Evolutionary conservation across 2,888 invertebrate species (phyloP).

Genomic region (Patella depressa): DNA sequence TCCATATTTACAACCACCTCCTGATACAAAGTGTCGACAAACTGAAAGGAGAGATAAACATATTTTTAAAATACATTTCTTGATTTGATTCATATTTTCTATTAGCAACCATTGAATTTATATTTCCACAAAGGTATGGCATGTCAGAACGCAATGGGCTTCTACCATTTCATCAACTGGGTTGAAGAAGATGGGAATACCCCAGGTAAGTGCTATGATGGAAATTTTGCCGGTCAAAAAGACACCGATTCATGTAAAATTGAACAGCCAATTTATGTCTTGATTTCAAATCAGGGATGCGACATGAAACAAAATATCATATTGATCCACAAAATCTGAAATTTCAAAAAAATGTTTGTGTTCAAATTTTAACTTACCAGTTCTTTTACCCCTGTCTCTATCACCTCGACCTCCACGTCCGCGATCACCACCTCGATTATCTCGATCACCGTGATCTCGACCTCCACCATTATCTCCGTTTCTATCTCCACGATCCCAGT

Average conservation of each 20-base stretch:
- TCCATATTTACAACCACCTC: conserved; percentile 86
- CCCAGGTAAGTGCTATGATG: too few relatives aligned
- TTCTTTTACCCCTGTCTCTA: not conserved
- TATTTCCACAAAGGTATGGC: too few relatives aligned
- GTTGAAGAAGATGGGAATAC: too few relatives aligned
- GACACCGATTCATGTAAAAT: too few relatives aligned
- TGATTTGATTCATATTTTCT: too few relatives aligned
- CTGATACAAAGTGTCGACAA: conserved; percentile 53
- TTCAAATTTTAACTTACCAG: not conserved
- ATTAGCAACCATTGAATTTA: too few relatives aligned
- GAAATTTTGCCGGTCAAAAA: too few relatives aligned
- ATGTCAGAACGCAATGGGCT: too few relatives aligned
- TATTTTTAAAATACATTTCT: too few relatives aligned
- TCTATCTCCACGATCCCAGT: not conserved
- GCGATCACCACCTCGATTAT: not conserved
- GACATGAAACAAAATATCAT: not conserved
- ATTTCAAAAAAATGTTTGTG: not conserved
- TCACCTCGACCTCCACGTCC: conserved; percentile 5
- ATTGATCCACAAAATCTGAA: not conserved
- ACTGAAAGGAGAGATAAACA: conserved; percentile 20
- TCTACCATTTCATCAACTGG: too few relatives aligned
- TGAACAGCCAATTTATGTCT: too few relatives aligned
- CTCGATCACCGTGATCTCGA: not conserved
- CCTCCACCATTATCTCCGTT: conserved; percentile 4
- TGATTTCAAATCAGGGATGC: too few relatives aligned